Evolutionary conservation across 2,113 vertebrate genomes (phyloP).

Genomic region (Micronycteris hirsuta): DNA sequence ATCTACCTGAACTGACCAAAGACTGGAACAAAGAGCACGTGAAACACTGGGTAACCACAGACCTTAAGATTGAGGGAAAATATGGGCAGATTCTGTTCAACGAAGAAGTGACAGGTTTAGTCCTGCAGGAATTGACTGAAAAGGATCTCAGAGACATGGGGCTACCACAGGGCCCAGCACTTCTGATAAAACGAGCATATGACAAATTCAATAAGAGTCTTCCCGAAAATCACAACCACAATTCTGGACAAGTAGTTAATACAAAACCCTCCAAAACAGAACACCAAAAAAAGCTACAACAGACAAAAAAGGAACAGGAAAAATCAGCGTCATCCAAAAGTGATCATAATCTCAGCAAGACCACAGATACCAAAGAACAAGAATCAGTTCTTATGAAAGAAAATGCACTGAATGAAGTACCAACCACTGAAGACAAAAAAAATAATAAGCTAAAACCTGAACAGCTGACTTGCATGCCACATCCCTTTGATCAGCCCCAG

Average conservation of each 20-base stretch:
- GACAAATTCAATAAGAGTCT: conserved; percentile 29
- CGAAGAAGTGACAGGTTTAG: conserved; percentile 78
- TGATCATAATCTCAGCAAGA: background rate
- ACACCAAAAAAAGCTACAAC: background rate
- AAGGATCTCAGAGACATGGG: conserved; percentile 77
- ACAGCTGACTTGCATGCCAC: conserved; percentile 62
- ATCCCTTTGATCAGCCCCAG: conserved; percentile 80
- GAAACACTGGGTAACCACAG: conserved; percentile 76
- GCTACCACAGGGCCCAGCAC: conserved; percentile 78
- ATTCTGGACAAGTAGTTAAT: background rate
- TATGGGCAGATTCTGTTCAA: conserved; percentile 72
- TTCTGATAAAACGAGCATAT: conserved; percentile 71
- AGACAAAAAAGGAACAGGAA: background rate
- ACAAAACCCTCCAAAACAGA: background rate
- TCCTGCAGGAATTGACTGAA: conserved; percentile 75
- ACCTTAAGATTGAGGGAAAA: conserved; percentile 72
- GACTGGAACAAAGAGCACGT: conserved; percentile 84
- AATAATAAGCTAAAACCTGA: background rate
- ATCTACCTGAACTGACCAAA: conserved; percentile 64
- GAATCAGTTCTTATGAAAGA: background rate
- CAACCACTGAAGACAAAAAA: background rate
- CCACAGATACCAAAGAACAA: background rate
- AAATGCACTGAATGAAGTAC: background rate
- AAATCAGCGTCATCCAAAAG: background rate
- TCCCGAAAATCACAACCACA: background rate